Conservation (phyloP, 2,888 invertebrate species). For the Erebia ligea region DNA sequence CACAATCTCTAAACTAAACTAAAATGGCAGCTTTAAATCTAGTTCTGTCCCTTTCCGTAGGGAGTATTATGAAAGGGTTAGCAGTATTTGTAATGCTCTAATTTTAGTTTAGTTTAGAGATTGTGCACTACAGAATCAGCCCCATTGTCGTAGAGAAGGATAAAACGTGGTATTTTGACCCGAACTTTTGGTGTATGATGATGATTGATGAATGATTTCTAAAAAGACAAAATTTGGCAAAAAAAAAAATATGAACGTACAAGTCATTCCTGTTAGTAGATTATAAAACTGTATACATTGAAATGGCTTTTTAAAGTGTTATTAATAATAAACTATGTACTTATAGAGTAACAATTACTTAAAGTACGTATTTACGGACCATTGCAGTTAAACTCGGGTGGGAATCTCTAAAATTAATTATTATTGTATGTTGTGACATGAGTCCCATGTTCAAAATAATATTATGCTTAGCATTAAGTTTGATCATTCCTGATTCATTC, state of each 20-base stretch:
- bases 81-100: too few species aligned
- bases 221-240: conserved; percentile 5
- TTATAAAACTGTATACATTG: background rate
- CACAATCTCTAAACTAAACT: too few species aligned
- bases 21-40: too few species aligned
- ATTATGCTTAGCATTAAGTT: conserved; percentile 43
- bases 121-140: too few species aligned
- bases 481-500: conserved; percentile 64
- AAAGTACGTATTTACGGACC: conserved; percentile 25
- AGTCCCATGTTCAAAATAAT: conserved; percentile 34
- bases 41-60: too few species aligned
- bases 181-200: background rate
- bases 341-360: conserved; percentile 22
- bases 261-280: conserved; percentile 31
- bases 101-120: too few species aligned
- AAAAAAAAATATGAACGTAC: conserved; percentile 17
- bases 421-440: conserved; percentile 7
- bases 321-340: conserved; percentile 32
- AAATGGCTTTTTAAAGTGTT: conserved; percentile 7
- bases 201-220: conserved; percentile 6
- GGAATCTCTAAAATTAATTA: conserved; percentile 22
- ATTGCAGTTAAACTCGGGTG: conserved; percentile 17
- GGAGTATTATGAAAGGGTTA: too few species aligned
- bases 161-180: conserved; percentile 12
- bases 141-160: conserved; percentile 30